Percentiles rank a stretch among this genome's conserved stretches.
Conservation (phyloP, 2,888 invertebrate species). For the Philopedon plagiatum region DNA sequence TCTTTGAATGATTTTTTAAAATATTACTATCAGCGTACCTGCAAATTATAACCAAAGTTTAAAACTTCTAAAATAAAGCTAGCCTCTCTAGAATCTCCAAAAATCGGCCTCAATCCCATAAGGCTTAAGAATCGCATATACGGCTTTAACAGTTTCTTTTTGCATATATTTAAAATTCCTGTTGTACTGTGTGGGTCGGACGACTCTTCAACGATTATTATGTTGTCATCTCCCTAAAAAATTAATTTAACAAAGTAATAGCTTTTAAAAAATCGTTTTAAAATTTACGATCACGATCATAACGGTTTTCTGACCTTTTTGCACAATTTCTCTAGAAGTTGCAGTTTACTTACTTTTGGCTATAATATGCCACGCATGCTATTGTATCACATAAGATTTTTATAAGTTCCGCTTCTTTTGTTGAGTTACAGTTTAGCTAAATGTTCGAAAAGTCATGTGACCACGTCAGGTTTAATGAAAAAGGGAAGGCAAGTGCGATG, state of each 20-base stretch:
- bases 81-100: conserved; percentile 75
- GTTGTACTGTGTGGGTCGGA: conserved; percentile 79
- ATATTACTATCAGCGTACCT: conserved; percentile 45
- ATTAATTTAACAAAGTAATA: background rate
- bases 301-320: no score
- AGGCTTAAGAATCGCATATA: conserved; percentile 82
- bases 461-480: no score
- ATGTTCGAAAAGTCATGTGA: no score
- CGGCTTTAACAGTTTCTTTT: conserved; percentile 84
- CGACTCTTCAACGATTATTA: conserved; percentile 71
- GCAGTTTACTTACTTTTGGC: no score
- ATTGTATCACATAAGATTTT: no score
- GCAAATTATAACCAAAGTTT: conserved; percentile 78
- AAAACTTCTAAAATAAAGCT: conserved; percentile 74
- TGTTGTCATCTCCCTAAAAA: conserved; percentile 79
- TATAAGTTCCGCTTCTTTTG: no score
- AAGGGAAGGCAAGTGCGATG: no score
- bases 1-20: conserved; percentile 19
- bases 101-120: conserved; percentile 82
- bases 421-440: no score
- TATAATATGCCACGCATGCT: no score
- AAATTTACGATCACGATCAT: no score
- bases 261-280: no score
- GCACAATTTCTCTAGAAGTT: no score
- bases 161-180: conserved; percentile 85